Percentiles rank a stretch among this genome's conserved stretches.
Conservation (phyloP, 1,140 invertebrate species). For the Odontomachus brunneus region DNA sequence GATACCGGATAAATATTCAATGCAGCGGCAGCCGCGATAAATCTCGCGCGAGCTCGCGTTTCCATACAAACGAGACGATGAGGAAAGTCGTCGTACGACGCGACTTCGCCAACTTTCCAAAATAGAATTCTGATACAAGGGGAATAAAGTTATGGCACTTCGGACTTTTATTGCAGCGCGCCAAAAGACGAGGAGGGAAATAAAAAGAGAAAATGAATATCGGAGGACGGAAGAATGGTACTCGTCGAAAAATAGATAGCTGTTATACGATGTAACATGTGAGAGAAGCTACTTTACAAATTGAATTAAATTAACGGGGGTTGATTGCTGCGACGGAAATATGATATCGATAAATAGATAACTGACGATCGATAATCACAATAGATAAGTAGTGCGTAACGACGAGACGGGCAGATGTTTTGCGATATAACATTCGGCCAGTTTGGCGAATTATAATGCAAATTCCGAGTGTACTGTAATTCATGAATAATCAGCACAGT, state of each 20-base stretch:
- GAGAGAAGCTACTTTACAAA: neutral
- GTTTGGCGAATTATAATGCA: neutral
- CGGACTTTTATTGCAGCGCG: neutral
- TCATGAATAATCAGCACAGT: slow-evolving; percentile 10
- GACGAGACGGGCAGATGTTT: neutral
- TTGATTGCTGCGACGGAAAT: neutral
- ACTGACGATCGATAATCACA: neutral
- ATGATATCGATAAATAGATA: slow-evolving; percentile 3
- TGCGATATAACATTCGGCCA: neutral
- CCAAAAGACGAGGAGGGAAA: neutral
- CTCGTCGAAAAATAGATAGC: neutral
- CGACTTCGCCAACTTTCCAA: slow-evolving; percentile 11
- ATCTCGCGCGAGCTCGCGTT: slow-evolving; percentile 21
- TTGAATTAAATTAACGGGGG: neutral
- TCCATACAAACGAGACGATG: slow-evolving; percentile 33
- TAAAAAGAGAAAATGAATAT: neutral
- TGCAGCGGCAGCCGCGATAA: slow-evolving; percentile 42
- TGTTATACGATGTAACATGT: neutral
- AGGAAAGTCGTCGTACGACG: neutral
- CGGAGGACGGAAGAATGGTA: neutral
- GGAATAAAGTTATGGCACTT: neutral
- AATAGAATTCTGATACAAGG: slow-evolving; percentile 19
- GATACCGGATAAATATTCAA: slow-evolving; percentile 60
- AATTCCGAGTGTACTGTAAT: slow-evolving; percentile 1
- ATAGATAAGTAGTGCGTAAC: neutral